Percentiles rank a stretch among this genome's conserved stretches.
phyloP scores from a whole-genome alignment of 2,797 vertebrate genomes.

The Pyrrhura leucotis region DNA sequence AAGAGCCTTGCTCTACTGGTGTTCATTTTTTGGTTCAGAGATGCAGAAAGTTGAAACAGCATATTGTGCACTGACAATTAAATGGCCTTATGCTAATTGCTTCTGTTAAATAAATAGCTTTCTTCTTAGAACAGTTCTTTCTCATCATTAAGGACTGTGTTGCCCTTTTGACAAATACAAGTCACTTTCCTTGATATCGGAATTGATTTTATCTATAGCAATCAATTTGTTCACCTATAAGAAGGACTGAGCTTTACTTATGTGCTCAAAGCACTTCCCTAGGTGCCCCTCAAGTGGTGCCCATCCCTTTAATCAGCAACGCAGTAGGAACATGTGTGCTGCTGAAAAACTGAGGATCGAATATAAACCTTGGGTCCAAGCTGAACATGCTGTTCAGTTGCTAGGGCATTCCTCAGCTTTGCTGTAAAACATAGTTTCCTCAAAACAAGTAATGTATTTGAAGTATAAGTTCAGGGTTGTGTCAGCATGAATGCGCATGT shows the following conservation, averaged over 20 bases:
- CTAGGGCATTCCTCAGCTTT: not conserved
- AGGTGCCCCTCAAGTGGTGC: not conserved
- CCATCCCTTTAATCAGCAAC: not conserved
- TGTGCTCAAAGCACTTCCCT: accelerated
- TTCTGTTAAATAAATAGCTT: not conserved
- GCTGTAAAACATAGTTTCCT: not conserved
- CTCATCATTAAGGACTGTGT: not conserved
- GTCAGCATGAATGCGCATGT: accelerated
- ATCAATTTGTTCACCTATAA: not conserved
- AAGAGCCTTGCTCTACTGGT: not conserved
- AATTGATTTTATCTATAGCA: not conserved
- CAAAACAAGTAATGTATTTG: not conserved
- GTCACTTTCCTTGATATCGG: accelerated
- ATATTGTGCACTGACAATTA: not conserved
- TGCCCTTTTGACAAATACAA: not conserved
- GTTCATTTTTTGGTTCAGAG: not conserved
- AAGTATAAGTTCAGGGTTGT: not conserved
- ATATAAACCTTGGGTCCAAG: not conserved
- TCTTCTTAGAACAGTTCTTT: not conserved
- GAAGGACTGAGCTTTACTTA: not conserved
- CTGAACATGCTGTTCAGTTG: not conserved
- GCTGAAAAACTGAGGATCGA: not conserved
- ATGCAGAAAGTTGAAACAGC: not conserved
- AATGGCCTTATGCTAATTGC: not conserved
- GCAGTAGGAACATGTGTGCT: not conserved